phyloP scores from a whole-genome alignment of 2,113 vertebrate genomes.

The Symphodus melops region DNA sequence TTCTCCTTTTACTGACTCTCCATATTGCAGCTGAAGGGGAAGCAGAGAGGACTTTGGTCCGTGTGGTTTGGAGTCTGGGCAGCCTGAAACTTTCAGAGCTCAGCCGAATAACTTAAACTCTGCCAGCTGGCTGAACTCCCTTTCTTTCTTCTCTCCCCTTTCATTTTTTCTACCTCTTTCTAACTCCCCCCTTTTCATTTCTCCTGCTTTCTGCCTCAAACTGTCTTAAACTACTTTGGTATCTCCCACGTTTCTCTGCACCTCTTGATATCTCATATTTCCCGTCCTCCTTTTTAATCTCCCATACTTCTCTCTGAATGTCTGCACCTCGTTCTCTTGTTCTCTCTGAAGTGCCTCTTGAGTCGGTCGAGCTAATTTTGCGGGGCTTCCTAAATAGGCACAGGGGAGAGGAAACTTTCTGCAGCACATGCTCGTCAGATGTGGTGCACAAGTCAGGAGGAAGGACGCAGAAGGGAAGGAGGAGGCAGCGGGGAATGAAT shows the following conservation, averaged over 20 bases:
- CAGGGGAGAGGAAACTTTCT: constrained; percentile 78
- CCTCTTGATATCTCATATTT: constrained; percentile 33
- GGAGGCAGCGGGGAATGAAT: constrained; percentile 16
- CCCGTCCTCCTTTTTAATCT: constrained; percentile 28
- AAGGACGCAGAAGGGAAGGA: constrained; percentile 38
- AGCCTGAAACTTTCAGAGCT: constrained; percentile 77
- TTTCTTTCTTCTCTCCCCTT: constrained; percentile 65
- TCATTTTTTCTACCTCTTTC: constrained; percentile 47
- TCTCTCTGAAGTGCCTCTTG: constrained; percentile 66
- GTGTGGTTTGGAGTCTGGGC: constrained; percentile 85
- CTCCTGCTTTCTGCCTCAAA: constrained; percentile 33
- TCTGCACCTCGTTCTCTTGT: constrained; percentile 31
- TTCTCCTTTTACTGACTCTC: constrained; percentile 67
- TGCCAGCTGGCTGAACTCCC: constrained; percentile 80
- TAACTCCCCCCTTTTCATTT: constrained; percentile 54
- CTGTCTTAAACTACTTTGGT: constrained; percentile 40
- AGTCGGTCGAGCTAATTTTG: constrained; percentile 56
- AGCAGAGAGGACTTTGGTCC: constrained; percentile 72
- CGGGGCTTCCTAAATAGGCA: constrained; percentile 74
- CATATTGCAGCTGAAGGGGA: constrained; percentile 55
- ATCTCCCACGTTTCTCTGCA: constrained; percentile 38
- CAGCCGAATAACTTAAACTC: constrained; percentile 76
- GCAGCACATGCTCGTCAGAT: constrained; percentile 83
- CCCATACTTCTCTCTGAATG: constrained; percentile 28
- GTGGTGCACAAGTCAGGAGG: constrained; percentile 62